Evolutionary conservation across 2,888 invertebrate species (phyloP).

Genomic region (Agelastica alni): DNA sequence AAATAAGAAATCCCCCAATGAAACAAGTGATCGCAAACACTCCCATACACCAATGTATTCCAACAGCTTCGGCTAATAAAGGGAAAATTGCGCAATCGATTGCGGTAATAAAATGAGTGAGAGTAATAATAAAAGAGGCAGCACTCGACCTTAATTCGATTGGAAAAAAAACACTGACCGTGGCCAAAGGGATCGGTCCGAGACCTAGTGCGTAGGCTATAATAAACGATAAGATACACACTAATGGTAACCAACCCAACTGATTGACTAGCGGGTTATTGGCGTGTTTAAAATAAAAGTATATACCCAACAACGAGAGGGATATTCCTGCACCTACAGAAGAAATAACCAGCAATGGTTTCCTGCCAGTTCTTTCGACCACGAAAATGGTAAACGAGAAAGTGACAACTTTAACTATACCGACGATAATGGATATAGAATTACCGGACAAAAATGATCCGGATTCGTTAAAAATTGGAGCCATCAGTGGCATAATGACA

Average conservation of each 20-base stretch:
- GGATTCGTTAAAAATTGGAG: constrained; percentile 18
- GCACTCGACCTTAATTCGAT: constrained; percentile 11
- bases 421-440: constrained; percentile 14
- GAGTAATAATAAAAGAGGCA: constrained; percentile 10
- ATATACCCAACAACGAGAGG: background rate
- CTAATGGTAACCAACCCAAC: background rate
- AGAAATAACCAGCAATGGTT: constrained; percentile 2
- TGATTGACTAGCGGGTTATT: background rate
- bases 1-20: constrained; percentile 13
- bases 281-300: background rate
- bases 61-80: constrained; percentile 1
- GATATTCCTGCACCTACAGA: background rate
- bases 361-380: constrained; percentile 7
- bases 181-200: constrained; percentile 13
- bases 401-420: background rate
- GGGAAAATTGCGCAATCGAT: constrained; percentile 10
- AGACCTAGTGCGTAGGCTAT: constrained; percentile 13
- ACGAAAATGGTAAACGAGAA: background rate
- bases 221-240: background rate
- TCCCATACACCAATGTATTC: constrained; percentile 18
- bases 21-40: constrained; percentile 15
- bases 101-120: background rate
- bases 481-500: constrained; percentile 18
- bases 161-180: constrained; percentile 13
- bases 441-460: constrained; percentile 15